Percentiles rank a stretch among this genome's conserved stretches.
Evolutionary conservation across 2,797 vertebrate genomes (phyloP).

Genomic region (Phalloptychus januarius): DNA sequence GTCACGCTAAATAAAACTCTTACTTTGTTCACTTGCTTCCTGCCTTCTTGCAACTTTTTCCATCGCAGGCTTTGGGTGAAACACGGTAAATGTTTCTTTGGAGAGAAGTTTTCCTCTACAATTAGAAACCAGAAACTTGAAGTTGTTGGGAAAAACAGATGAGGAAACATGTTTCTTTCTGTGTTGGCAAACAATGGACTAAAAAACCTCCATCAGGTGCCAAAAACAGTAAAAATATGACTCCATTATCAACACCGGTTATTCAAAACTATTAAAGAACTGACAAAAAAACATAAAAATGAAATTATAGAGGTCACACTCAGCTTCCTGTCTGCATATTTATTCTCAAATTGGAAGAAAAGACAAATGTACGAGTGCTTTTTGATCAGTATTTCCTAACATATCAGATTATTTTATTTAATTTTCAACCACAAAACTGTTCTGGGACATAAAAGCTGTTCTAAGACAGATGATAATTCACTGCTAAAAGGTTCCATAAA

Average conservation of each 20-base stretch:
- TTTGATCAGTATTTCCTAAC: not conserved
- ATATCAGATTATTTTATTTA: not conserved
- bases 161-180: not conserved
- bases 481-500: not conserved
- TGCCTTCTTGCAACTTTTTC: slow-evolving; percentile 5
- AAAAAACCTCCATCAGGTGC: not conserved
- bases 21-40: slow-evolving; percentile 6
- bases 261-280: not conserved
- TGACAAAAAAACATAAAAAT: not conserved
- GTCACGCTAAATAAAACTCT: slow-evolving; percentile 14
- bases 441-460: not conserved
- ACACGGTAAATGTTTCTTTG: not conserved
- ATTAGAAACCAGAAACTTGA: not conserved
- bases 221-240: not conserved
- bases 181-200: not conserved
- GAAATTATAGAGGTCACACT: not conserved
- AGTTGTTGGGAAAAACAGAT: not conserved
- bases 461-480: not conserved
- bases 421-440: not conserved
- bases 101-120: not conserved
- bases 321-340: not conserved
- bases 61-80: not conserved
- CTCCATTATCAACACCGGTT: not conserved
- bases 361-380: not conserved
- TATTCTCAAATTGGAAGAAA: not conserved